Base-by-base conservation (phyloP, 1,140 invertebrate species). In the Drosophila kurseongensis region DNA sequence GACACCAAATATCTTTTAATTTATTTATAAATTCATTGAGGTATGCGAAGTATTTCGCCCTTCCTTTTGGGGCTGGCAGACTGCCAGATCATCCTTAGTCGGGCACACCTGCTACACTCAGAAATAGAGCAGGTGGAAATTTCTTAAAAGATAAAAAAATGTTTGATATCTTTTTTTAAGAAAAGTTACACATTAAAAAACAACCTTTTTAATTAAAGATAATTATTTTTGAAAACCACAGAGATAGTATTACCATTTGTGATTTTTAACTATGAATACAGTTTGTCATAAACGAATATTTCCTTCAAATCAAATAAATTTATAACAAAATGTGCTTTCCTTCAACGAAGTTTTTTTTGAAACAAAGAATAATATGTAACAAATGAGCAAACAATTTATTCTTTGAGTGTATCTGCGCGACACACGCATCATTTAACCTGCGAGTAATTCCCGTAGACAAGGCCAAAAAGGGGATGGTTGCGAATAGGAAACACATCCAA, bases 381-480 rank as follows among this genome's bases (percentile, higher is more conserved):
- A n/a, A n/a, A n/a, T n/a, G 9, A 23, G 5, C 4, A 27, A 23
- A 0, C 4, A 9, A 9, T 4, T 13, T 14, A 5, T 16, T 9
- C 14, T 38, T 61, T 50, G 0, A 50, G 63, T 68, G 65, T 54
- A 74, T 55, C 75, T 76, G 61, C 40, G 35, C 47, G 44, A 56
- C 77, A 67, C 77, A 89, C 84, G 84, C 84, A 89, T 83, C 85
- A 89, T 89, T 89, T 90, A 89, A 89, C 84, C 75, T 89, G 65
- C 47, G 45, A 65, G 71, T 16, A 60, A 61, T 75, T 51, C 66
- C 23, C 42, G 51, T 60, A 75, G 60, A 47, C 62, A 67, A 36
- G 38, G 54, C 52, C 40, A 68, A 62, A 77, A 62, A 47, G 63
- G 57, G 38, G 29, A 32, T 13, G 48, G 48, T 32, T 63, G 45